Evolutionary conservation across 2,888 invertebrate genomes (phyloP).

Genomic region (Archips crataeganus): DNA sequence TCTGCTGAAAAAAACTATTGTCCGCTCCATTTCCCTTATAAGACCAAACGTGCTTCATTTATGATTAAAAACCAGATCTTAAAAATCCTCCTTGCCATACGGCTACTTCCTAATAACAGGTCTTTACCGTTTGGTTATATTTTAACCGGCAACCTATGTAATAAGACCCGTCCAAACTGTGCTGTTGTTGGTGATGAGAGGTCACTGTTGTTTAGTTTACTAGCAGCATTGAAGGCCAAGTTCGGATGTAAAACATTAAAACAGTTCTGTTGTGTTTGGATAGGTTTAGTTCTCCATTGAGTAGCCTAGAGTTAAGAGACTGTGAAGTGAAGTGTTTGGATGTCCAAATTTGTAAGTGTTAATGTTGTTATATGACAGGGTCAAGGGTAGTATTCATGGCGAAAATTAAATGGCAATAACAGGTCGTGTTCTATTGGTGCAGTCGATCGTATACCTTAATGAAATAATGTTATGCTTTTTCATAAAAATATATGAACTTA

Average conservation of each 20-base stretch:
- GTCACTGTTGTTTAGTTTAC: background rate
- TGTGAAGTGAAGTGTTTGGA: constrained; percentile 26
- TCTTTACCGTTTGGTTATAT: background rate
- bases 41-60: constrained; percentile 1
- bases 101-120: background rate
- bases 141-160: background rate
- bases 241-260: constrained; percentile 22
- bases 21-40: constrained; percentile 14
- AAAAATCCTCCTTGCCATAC: background rate
- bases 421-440: too few species aligned
- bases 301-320: background rate
- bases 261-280: constrained; percentile 14
- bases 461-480: too few species aligned
- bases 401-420: background rate
- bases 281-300: constrained; percentile 9
- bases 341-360: constrained; percentile 27
- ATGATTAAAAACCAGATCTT: background rate
- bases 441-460: too few species aligned
- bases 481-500: too few species aligned
- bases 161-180: background rate
- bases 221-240: constrained; percentile 22
- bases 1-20: background rate
- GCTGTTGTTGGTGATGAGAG: background rate
- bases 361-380: background rate
- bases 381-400: background rate